Percentiles rank a stretch among this genome's conserved stretches.
phyloP scores from a whole-genome alignment of 2,888 invertebrate species.

The Seladonia tumulorum region DNA sequence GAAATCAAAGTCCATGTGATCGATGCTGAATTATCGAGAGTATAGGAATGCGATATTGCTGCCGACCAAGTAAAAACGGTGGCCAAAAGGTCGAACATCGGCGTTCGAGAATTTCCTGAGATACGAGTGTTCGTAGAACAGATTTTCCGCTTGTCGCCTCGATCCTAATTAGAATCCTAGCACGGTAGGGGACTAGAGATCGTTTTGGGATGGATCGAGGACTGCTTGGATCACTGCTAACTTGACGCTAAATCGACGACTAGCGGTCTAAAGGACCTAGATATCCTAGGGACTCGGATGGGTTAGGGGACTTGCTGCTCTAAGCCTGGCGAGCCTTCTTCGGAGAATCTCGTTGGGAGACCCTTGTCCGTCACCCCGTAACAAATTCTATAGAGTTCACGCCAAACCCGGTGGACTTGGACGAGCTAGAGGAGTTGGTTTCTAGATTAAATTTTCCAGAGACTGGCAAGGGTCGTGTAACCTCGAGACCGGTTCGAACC shows the following conservation, averaged over 20 bases:
- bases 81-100: neutral
- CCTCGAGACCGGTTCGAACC: neutral
- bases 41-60: neutral
- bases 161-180: neutral
- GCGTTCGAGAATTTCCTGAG: neutral
- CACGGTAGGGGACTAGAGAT: neutral
- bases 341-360: neutral
- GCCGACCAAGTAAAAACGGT: neutral
- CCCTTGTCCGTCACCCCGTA: neutral
- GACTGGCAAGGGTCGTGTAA: neutral
- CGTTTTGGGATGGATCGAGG: constrained; percentile 73
- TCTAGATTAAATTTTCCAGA: neutral
- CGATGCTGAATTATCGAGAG: neutral
- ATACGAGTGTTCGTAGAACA: neutral
- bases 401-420: neutral
- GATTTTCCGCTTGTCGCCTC: neutral
- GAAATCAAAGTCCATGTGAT: neutral
- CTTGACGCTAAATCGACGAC: constrained; percentile 52
- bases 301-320: neutral
- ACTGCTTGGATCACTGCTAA: constrained; percentile 83
- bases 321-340: neutral
- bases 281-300: neutral
- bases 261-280: constrained; percentile 29
- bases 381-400: neutral
- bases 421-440: neutral